A percentile compares a stretch with the other conserved stretches of the same genome.
phyloP scores from a whole-genome alignment of 1,140 invertebrate species.

The Apocrypta bakeri region DNA sequence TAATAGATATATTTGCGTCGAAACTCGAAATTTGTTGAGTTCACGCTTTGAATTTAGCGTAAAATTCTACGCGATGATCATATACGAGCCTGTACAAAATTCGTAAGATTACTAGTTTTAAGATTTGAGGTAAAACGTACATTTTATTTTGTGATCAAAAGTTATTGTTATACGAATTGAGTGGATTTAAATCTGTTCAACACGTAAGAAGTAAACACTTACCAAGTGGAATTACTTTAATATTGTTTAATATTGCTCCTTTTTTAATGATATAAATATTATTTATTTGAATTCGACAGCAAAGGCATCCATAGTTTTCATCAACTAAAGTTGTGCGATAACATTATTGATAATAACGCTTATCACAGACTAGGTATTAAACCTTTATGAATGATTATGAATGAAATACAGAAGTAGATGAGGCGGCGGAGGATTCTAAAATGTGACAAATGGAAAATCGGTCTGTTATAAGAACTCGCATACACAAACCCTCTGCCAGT shows the following conservation, averaged over 20 bases:
- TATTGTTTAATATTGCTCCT: conserved; percentile 3
- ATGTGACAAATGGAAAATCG: conserved; percentile 15
- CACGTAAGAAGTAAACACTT: not conserved
- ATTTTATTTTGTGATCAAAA: conserved; percentile 7
- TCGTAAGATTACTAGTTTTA: not conserved
- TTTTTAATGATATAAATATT: conserved; percentile 4
- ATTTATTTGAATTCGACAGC: not conserved
- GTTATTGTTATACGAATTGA: not conserved
- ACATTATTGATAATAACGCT: conserved; percentile 42
- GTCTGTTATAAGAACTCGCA: conserved; percentile 14
- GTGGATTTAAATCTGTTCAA: conserved; percentile 32
- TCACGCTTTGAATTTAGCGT: conserved; percentile 17
- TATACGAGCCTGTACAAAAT: conserved; percentile 5
- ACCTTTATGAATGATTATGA: conserved; percentile 23
- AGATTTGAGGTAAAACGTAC: not conserved
- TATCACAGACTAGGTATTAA: conserved; percentile 47
- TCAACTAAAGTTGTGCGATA: conserved; percentile 25
- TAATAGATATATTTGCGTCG: not conserved
- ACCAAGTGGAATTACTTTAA: not conserved
- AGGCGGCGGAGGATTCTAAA: not conserved
- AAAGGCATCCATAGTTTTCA: conserved; percentile 28
- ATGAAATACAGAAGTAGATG: not conserved
- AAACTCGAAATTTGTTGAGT: conserved; percentile 22
- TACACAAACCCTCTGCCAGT: conserved; percentile 28
- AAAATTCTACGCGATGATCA: conserved; percentile 1